Conservation (phyloP, 2,888 invertebrate species). For the Apodemia duryi region DNA sequence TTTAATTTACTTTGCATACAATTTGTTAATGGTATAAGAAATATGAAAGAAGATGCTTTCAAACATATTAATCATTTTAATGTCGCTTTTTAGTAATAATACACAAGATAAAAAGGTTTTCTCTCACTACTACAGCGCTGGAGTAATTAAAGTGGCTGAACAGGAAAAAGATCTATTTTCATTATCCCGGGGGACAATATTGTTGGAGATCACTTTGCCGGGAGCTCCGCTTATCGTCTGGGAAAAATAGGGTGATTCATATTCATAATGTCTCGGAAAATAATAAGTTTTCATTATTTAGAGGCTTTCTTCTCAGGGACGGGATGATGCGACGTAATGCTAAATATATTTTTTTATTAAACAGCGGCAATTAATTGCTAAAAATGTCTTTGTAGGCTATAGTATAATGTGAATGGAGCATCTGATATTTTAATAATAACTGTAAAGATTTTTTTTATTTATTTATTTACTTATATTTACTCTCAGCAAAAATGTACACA, state of each 20-base stretch:
- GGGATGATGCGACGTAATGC: slow-evolving; percentile 18
- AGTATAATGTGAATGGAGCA: neutral
- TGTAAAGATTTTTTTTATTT: no score
- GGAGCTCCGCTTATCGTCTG: slow-evolving; percentile 30
- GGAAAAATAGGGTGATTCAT: slow-evolving; percentile 35
- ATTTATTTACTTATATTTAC: no score
- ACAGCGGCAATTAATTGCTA: neutral
- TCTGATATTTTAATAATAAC: no score
- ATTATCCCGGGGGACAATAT: slow-evolving; percentile 33
- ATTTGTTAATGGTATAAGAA: slow-evolving; percentile 10
- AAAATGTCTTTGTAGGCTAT: neutral
- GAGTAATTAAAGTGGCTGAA: slow-evolving; percentile 31
- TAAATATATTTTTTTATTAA: slow-evolving; percentile 7
- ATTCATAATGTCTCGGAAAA: slow-evolving; percentile 37
- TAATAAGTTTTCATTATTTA: slow-evolving; percentile 38
- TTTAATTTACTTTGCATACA: neutral
- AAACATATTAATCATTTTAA: slow-evolving; percentile 18
- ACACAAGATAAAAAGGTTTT: slow-evolving; percentile 19
- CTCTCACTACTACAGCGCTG: slow-evolving; percentile 16
- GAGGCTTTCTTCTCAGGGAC: slow-evolving; percentile 24
- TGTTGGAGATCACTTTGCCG: slow-evolving; percentile 30
- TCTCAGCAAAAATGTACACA: no score
- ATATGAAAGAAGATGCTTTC: neutral
- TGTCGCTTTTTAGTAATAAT: slow-evolving; percentile 20
- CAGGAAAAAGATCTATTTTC: slow-evolving; percentile 35